Conservation (phyloP, 2,797 vertebrate species). For the Lepus townsendii region DNA sequence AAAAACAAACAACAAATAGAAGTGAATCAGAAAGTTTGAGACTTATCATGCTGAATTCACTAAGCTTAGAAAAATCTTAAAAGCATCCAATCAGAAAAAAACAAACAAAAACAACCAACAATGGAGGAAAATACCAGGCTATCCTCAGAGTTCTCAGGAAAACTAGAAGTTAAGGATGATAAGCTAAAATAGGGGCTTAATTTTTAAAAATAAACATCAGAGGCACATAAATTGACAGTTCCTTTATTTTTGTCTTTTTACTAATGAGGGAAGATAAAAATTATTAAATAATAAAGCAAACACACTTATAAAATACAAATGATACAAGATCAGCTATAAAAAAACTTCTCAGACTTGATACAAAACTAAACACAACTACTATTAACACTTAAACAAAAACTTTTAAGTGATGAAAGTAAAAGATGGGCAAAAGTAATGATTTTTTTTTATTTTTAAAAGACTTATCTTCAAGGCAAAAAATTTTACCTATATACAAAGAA, state of each 20-base stretch:
- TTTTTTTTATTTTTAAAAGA: not conserved
- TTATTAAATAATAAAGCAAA: constrained; percentile 18
- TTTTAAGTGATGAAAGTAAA: constrained; percentile 39
- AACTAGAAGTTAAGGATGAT: constrained; percentile 26
- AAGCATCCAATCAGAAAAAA: constrained; percentile 16
- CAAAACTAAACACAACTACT: constrained; percentile 38
- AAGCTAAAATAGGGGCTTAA: constrained; percentile 36
- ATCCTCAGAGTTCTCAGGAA: constrained; percentile 40
- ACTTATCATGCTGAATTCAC: not conserved
- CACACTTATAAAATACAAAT: constrained; percentile 16
- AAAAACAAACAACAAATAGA: constrained; percentile 42
- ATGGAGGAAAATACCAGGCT: not conserved
- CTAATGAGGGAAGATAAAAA: not conserved
- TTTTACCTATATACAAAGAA: not conserved
- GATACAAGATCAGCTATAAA: not conserved
- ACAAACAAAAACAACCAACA: not conserved
- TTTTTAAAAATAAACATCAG: constrained; percentile 55
- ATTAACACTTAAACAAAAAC: constrained; percentile 41
- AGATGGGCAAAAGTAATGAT: not conserved
- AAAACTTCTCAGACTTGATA: constrained; percentile 23
- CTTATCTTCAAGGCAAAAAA: constrained; percentile 11
- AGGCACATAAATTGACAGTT: not conserved
- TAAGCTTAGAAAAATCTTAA: constrained; percentile 17
- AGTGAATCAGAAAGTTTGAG: constrained; percentile 16
- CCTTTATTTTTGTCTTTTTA: not conserved